phyloP scores from a whole-genome alignment of 2,888 invertebrate species.

The Automeris io region DNA sequence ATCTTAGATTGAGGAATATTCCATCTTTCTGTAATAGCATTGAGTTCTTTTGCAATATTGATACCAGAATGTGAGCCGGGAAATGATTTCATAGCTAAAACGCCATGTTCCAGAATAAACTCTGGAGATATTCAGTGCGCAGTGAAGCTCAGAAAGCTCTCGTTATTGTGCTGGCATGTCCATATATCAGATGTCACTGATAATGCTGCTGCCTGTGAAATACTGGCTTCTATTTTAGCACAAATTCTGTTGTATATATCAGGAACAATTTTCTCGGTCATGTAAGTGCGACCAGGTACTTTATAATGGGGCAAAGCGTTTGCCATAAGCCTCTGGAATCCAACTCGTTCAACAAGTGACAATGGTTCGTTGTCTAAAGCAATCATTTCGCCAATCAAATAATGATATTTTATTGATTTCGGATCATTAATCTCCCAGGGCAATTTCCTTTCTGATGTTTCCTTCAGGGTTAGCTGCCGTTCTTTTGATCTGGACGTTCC shows the following conservation, averaged over 20 bases:
- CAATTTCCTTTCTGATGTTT: background rate
- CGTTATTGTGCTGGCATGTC: conserved; percentile 21
- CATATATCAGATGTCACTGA: conserved; percentile 26
- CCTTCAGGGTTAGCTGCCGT: background rate
- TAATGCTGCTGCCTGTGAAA: conserved; percentile 18
- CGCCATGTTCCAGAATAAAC: conserved; percentile 19
- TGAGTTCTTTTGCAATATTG: conserved; percentile 29
- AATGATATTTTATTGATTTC: conserved; percentile 26
- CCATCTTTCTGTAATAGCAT: conserved; percentile 22
- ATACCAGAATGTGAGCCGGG: conserved; percentile 18
- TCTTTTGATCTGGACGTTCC: background rate
- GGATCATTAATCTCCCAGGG: conserved; percentile 16
- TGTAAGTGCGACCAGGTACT: conserved; percentile 20
- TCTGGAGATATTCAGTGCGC: conserved; percentile 23
- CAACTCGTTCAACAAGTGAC: conserved; percentile 24
- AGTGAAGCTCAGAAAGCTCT: conserved; percentile 20
- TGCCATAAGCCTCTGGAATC: conserved; percentile 24
- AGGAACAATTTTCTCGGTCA: conserved; percentile 16
- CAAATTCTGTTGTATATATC: conserved; percentile 19
- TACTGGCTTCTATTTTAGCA: conserved; percentile 20
- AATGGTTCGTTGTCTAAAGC: conserved; percentile 31
- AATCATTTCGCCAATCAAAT: conserved; percentile 36
- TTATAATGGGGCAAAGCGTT: conserved; percentile 22
- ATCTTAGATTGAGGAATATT: conserved; percentile 25
- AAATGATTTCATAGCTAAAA: conserved; percentile 24